phyloP scores from a whole-genome alignment of 2,797 vertebrate genomes.

The Vipera latastei region DNA sequence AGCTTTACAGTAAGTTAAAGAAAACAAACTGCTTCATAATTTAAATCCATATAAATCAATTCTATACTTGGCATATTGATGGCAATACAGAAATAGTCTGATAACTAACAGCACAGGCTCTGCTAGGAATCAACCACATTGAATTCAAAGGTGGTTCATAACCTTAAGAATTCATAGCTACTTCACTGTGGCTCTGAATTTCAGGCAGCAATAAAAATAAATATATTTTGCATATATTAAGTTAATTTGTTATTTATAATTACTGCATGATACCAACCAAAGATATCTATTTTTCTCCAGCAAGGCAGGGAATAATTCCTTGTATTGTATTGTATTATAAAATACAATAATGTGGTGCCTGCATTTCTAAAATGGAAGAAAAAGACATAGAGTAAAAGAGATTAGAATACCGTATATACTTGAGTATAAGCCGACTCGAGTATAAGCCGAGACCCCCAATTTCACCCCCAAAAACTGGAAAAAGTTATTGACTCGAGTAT shows the following conservation, averaged over 20 bases:
- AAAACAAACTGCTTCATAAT: neutral
- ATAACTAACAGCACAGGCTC: neutral
- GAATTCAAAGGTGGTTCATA: neutral
- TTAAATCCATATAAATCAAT: neutral
- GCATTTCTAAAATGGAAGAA: neutral
- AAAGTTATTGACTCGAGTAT: no score
- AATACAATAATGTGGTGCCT: neutral
- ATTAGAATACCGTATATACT: no score
- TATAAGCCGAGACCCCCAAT: no score
- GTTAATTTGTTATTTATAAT: conserved; percentile 18
- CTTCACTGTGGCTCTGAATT: neutral
- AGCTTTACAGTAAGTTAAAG: neutral
- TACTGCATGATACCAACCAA: conserved; percentile 13
- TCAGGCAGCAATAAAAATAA: neutral
- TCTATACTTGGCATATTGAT: neutral
- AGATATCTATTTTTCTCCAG: neutral
- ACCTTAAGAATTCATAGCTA: neutral
- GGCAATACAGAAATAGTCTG: neutral
- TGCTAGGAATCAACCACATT: neutral
- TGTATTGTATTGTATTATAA: neutral
- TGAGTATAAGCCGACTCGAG: no score
- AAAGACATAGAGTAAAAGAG: neutral
- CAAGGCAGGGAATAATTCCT: neutral
- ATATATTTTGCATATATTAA: conserved; percentile 12
- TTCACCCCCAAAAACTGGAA: no score